A percentile compares a stretch with the other conserved stretches of the same genome.
These are phyloP conservation scores for Stenichneumon culpator DNA, from an alignment of 2,888 invertebrate genomes.

Conservation along the genomic window DNA sequence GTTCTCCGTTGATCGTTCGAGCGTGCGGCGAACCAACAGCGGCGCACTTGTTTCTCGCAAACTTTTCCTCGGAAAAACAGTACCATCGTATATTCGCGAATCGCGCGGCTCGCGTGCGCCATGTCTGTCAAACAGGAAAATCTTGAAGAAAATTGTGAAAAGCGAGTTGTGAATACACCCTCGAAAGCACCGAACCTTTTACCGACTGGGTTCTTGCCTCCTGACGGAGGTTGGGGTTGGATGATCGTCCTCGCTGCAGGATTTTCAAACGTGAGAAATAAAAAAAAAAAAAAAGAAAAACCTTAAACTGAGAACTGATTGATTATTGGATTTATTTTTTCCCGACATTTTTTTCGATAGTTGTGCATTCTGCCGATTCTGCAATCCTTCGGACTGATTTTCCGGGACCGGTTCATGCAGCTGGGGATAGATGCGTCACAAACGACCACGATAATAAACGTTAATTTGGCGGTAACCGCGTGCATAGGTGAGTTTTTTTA, in stretches of 20 bases:
- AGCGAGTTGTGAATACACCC: background rate
- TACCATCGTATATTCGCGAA: background rate
- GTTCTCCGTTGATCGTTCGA: constrained; percentile 61
- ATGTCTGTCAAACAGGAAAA: constrained; percentile 34
- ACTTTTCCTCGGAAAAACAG: background rate
- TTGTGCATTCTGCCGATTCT: constrained; percentile 89
- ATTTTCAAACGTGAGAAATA: constrained; percentile 89
- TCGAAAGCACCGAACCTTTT: constrained; percentile 45
- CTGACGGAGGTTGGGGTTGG: constrained; percentile 94
- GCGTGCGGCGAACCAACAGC: constrained; percentile 31
- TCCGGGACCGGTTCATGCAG: constrained; percentile 88
- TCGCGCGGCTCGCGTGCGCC: background rate
- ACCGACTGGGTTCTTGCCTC: constrained; percentile 87
- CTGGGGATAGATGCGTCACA: constrained; percentile 89
- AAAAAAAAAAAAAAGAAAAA: background rate
- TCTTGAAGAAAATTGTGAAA: constrained; percentile 14
- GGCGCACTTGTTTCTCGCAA: constrained; percentile 2
- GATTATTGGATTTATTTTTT: constrained; percentile 12
- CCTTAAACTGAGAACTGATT: background rate
- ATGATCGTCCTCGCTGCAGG: constrained; percentile 90
- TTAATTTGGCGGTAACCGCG: constrained; percentile 90
- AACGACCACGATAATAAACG: constrained; percentile 90
- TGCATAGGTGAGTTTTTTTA: constrained; percentile 87
- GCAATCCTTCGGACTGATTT: constrained; percentile 91
- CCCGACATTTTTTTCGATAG: constrained; percentile 87